A percentile compares a stretch with the other conserved stretches of the same genome.
Conservation (phyloP, 2,888 invertebrate species). For the Boloria selene region DNA sequence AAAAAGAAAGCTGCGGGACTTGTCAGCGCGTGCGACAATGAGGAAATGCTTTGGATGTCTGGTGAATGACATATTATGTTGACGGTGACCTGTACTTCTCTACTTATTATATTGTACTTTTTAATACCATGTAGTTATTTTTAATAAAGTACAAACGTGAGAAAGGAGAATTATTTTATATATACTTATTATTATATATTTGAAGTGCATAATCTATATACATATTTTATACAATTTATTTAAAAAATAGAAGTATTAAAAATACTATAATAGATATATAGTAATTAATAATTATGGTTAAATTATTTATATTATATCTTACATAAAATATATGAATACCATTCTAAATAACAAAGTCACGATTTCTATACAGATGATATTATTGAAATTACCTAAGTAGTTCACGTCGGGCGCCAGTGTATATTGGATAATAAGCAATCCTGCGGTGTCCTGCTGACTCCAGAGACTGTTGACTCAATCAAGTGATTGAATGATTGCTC, state of each 20-base stretch:
- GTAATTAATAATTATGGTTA: too few relatives aligned
- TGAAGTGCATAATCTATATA: too few relatives aligned
- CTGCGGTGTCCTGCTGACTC: conserved; percentile 50
- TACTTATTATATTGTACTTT: neutral
- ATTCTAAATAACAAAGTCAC: conserved; percentile 33
- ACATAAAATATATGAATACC: neutral
- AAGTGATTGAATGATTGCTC: conserved; percentile 62
- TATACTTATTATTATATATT: too few relatives aligned
- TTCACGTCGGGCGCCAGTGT: conserved; percentile 56
- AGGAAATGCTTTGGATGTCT: conserved; percentile 65
- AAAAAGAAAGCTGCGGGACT: conserved; percentile 51
- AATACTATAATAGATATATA: too few relatives aligned
- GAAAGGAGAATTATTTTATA: too few relatives aligned
- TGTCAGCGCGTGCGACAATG: conserved; percentile 57
- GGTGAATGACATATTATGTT: conserved; percentile 44
- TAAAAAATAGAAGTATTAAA: too few relatives aligned
- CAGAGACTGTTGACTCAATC: conserved; percentile 52
- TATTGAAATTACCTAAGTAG: conserved; percentile 45
- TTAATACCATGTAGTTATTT: neutral
- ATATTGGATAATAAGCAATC: conserved; percentile 74
- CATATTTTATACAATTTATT: too few relatives aligned
- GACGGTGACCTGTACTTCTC: neutral
- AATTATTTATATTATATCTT: too few relatives aligned
- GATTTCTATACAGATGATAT: neutral
- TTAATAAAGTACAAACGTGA: too few relatives aligned